phyloP scores from a whole-genome alignment of 1,140 invertebrate species.

The Charaxes varanes region DNA sequence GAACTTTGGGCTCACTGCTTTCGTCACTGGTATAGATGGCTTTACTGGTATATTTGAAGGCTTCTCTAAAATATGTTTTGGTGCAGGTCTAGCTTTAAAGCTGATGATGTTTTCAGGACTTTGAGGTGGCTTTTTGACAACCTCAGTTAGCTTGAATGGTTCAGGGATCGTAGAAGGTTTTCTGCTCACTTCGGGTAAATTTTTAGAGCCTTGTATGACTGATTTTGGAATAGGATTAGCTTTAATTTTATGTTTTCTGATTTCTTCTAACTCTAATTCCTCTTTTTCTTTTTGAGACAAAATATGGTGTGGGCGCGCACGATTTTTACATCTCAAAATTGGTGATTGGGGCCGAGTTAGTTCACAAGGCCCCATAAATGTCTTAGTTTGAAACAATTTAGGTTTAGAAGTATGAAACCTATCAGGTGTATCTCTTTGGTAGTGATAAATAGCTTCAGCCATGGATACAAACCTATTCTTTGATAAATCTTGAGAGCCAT shows the following conservation, averaged over 20 bases:
- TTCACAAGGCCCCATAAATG: conserved; percentile 18
- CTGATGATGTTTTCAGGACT: conserved; percentile 28
- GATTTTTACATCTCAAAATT: conserved; percentile 47
- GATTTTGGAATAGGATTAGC: conserved; percentile 59
- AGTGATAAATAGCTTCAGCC: conserved; percentile 64
- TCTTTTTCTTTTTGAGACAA: conserved; percentile 58
- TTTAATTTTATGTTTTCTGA: conserved; percentile 59
- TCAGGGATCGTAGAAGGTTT: conserved; percentile 52
- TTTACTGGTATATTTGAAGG: conserved; percentile 37
- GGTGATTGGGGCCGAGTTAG: conserved; percentile 57
- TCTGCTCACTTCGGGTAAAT: conserved; percentile 50
- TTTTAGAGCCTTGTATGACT: conserved; percentile 40
- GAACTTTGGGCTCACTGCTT: conserved; percentile 46
- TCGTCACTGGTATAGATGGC: conserved; percentile 31
- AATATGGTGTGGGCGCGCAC: conserved; percentile 44
- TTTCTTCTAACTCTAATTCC: conserved; percentile 57
- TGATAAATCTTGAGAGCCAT: conserved; percentile 33
- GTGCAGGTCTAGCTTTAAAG: conserved; percentile 61
- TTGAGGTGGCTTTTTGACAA: conserved; percentile 37
- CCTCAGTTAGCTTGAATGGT: conserved; percentile 61
- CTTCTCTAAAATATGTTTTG: conserved; percentile 60
- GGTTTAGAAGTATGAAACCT: conserved; percentile 49
- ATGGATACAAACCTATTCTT: conserved; percentile 62
- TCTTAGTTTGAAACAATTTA: conserved; percentile 28
- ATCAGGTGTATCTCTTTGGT: conserved; percentile 56